Conservation (phyloP, 1,140 invertebrate species). For the Drosophila virilis region DNA sequence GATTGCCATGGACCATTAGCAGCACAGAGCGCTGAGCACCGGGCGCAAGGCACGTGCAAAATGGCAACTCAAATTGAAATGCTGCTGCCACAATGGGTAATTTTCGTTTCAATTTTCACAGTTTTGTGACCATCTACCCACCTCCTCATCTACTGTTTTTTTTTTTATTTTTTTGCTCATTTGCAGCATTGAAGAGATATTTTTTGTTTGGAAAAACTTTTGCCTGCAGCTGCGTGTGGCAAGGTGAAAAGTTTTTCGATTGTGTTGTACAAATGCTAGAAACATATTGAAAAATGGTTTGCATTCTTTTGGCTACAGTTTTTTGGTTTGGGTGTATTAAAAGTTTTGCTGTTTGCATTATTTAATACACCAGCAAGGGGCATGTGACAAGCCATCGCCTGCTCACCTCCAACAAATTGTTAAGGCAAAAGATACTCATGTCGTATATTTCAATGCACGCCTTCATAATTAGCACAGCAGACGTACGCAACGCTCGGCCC, state of each 20-base stretch:
- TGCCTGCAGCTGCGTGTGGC: conserved; percentile 67
- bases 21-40: background rate
- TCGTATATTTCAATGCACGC: conserved; percentile 45
- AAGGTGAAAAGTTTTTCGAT: conserved; percentile 56
- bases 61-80: conserved; percentile 76
- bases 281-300: conserved; percentile 73
- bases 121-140: conserved; percentile 48
- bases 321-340: conserved; percentile 12
- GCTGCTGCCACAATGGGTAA: conserved; percentile 82
- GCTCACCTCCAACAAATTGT: background rate
- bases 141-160: conserved; percentile 5
- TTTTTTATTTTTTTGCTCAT: conserved; percentile 75
- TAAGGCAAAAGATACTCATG: conserved; percentile 17
- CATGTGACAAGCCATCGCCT: background rate
- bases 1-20: conserved; percentile 49
- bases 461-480: conserved; percentile 67
- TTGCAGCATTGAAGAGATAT: conserved; percentile 61
- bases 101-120: conserved; percentile 84
- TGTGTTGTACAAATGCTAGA: conserved; percentile 63
- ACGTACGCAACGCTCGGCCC: conserved; percentile 1
- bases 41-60: conserved; percentile 71
- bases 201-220: conserved; percentile 53
- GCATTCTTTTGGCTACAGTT: conserved; percentile 55
- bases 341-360: conserved; percentile 41
- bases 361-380: conserved; percentile 20